These are phyloP conservation scores for Dicranocentrus wangi DNA, from an alignment of 2,888 invertebrate genomes.

Conservation along the genomic window DNA sequence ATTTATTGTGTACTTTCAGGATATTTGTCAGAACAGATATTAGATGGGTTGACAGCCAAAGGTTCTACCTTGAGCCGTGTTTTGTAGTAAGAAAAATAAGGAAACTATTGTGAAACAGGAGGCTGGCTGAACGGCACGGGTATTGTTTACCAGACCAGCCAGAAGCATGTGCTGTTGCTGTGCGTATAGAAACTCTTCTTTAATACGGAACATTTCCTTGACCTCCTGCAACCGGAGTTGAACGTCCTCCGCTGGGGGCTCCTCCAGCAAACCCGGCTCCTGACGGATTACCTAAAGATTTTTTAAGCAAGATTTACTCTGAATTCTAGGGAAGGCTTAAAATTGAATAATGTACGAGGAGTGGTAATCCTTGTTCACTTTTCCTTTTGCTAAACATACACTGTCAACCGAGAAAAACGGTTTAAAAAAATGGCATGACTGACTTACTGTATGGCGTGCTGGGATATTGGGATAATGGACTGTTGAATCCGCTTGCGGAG, in stretches of 20 bases:
- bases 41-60: neutral
- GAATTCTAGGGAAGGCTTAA: neutral
- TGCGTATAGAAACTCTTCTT: neutral
- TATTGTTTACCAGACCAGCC: conserved; percentile 23
- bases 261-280: conserved; percentile 71
- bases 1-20: conserved; percentile 47
- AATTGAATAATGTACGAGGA: conserved; percentile 56
- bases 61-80: too few species aligned
- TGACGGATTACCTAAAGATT: conserved; percentile 55
- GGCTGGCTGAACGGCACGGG: too few species aligned
- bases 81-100: too few species aligned
- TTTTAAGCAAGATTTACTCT: conserved; percentile 2
- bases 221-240: conserved; percentile 68
- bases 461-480: conserved; percentile 62
- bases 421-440: too few species aligned
- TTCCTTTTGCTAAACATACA: conserved; percentile 32
- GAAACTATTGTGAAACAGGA: too few species aligned
- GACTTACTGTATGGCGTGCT: neutral
- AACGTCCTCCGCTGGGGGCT: conserved; percentile 57
- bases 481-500: conserved; percentile 70
- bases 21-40: conserved; percentile 45
- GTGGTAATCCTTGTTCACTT: conserved; percentile 55
- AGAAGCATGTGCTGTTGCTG: too few species aligned
- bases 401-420: too few species aligned
- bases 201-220: conserved; percentile 50